phyloP scores from a whole-genome alignment of 2,113 vertebrate species.

The Empidonax alnorum region DNA sequence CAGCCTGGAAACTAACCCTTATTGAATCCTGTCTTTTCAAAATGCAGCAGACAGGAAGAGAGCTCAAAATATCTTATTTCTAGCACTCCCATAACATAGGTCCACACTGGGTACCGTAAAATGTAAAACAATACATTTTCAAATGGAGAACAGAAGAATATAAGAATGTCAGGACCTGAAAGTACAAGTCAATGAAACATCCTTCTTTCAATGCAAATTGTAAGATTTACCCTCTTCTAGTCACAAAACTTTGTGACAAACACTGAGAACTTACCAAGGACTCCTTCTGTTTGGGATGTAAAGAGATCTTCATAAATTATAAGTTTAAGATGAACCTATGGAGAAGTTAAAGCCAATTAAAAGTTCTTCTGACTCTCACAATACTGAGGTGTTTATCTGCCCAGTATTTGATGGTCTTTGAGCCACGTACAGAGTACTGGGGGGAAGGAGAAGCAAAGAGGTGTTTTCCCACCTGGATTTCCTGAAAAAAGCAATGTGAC shows the following conservation, averaged over 20 bases:
- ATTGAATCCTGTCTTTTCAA: constrained; percentile 33
- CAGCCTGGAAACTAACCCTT: constrained; percentile 60
- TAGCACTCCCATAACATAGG: neutral
- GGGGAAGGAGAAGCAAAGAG: accelerated
- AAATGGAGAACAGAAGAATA: neutral
- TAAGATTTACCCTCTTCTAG: neutral
- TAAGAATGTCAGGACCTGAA: neutral
- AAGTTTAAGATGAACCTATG: neutral
- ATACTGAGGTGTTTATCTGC: neutral
- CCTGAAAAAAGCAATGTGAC: neutral
- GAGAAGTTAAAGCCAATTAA: neutral
- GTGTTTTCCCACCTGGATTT: neutral
- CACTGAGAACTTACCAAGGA: neutral
- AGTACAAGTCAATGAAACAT: constrained; percentile 9
- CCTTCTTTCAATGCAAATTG: neutral
- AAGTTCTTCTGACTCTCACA: neutral
- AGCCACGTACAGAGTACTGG: neutral
- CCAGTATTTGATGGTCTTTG: neutral
- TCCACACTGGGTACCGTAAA: neutral
- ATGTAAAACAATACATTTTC: neutral
- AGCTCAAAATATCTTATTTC: constrained; percentile 54
- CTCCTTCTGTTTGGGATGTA: neutral
- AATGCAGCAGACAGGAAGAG: constrained; percentile 13
- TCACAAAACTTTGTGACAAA: neutral
- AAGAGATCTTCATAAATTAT: neutral